phyloP scores from a whole-genome alignment of 2,797 vertebrate genomes.

The Myiotriccus ornatus region DNA sequence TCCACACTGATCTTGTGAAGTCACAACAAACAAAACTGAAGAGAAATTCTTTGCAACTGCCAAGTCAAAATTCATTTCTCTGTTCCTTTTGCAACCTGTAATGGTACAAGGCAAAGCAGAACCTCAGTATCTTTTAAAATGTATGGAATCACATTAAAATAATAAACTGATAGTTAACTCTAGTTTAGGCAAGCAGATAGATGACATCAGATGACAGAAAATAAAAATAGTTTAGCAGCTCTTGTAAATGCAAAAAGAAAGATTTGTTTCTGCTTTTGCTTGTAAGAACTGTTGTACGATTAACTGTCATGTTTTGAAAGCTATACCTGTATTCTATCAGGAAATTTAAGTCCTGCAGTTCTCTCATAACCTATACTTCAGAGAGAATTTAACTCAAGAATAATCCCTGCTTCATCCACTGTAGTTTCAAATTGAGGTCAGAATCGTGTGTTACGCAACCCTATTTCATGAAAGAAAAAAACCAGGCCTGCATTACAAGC shows the following conservation, averaged over 20 bases:
- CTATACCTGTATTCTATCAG: background rate
- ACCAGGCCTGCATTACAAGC: background rate
- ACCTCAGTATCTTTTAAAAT: background rate
- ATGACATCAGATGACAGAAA: background rate
- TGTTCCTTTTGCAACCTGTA: background rate
- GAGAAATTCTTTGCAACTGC: background rate
- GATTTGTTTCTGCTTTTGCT: background rate
- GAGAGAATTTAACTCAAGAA: background rate
- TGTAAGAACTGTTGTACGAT: background rate
- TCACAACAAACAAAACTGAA: background rate
- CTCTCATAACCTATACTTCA: background rate
- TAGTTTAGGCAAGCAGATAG: background rate
- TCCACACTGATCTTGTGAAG: background rate
- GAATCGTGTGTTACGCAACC: background rate
- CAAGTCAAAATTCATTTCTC: background rate
- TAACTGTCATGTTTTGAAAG: background rate
- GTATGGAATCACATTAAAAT: background rate
- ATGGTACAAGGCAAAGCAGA: background rate
- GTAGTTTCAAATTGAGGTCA: conserved; percentile 32
- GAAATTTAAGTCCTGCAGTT: background rate
- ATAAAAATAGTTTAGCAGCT: background rate
- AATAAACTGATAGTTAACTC: background rate
- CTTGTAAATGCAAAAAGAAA: background rate
- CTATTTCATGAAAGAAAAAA: background rate
- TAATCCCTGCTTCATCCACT: conserved; percentile 2